A percentile compares a stretch with the other conserved stretches of the same genome.
Evolutionary conservation across 2,797 vertebrate genomes (phyloP).

Genomic region (Hydrolagus colliei): DNA sequence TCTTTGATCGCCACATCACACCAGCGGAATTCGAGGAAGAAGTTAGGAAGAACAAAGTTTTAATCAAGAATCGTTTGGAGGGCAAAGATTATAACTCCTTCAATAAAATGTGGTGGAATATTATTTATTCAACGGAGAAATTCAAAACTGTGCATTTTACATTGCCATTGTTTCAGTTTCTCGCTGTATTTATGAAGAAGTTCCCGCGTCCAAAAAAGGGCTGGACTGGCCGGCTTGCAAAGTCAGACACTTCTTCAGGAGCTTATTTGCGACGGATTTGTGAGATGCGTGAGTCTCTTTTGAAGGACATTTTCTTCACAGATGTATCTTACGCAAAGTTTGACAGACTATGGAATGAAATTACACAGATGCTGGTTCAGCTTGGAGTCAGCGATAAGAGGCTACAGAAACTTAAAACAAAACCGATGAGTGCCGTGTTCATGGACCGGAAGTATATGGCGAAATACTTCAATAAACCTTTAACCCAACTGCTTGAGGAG

Average conservation of each 20-base stretch:
- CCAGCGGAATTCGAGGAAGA: constrained; percentile 22
- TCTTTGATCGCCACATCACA: constrained; percentile 19
- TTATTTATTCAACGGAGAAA: constrained; percentile 24
- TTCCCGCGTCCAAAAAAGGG: constrained; percentile 26
- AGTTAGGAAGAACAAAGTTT: constrained; percentile 27
- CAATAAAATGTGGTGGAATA: constrained; percentile 23
- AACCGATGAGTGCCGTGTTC: not conserved
- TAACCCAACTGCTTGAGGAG: constrained; percentile 15
- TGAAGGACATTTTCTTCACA: constrained; percentile 2
- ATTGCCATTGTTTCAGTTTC: constrained; percentile 22
- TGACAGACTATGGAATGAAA: constrained; percentile 24
- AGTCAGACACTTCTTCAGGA: not conserved
- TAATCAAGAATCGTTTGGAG: constrained; percentile 27
- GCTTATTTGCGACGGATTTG: constrained; percentile 21
- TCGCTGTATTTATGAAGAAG: constrained; percentile 29
- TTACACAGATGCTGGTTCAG: constrained; percentile 11
- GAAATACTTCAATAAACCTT: constrained; percentile 17
- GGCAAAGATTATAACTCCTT: constrained; percentile 6
- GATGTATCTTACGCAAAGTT: constrained; percentile 12
- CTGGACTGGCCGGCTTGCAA: constrained; percentile 27
- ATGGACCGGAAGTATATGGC: constrained; percentile 17
- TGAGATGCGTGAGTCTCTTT: constrained; percentile 20
- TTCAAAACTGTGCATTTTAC: constrained; percentile 25
- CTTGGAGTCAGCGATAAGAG: not conserved
- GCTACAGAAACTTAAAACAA: constrained; percentile 1